Evolutionary conservation across 1,140 invertebrate genomes (phyloP).

Genomic region (Bombus cullumanus): DNA sequence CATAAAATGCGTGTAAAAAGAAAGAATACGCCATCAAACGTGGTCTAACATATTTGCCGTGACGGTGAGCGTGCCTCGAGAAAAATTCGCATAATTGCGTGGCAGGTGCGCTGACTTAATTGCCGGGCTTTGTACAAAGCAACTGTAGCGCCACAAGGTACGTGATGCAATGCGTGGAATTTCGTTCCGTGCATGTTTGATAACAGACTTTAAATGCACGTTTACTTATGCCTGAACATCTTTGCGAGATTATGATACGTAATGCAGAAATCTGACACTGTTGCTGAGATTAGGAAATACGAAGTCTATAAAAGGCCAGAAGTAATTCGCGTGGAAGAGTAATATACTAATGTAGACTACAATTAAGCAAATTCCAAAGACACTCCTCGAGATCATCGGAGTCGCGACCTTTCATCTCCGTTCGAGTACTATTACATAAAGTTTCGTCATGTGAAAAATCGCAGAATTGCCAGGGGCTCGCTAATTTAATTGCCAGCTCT

Average conservation of each 20-base stretch:
- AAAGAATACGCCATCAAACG: not conserved
- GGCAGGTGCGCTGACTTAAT: constrained; percentile 41
- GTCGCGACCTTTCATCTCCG: not conserved
- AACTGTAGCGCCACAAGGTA: constrained; percentile 10
- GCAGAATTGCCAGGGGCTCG: constrained; percentile 54
- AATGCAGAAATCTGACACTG: not conserved
- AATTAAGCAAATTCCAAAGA: not conserved
- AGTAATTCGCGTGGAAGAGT: not conserved
- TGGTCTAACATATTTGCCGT: not conserved
- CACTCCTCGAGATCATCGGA: not conserved
- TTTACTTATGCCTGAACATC: not conserved
- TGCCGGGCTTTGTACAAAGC: constrained; percentile 30
- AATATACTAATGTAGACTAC: not conserved
- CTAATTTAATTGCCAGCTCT: constrained; percentile 67
- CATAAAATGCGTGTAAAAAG: not conserved
- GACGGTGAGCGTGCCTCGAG: not conserved
- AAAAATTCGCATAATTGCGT: constrained; percentile 12
- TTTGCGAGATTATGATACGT: not conserved
- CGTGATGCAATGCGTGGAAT: constrained; percentile 22
- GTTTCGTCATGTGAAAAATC: constrained; percentile 48
- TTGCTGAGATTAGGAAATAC: not conserved
- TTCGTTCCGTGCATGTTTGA: not conserved
- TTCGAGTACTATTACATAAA: constrained; percentile 29
- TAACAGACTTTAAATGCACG: not conserved
- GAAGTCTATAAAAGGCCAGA: not conserved